Base-by-base conservation (phyloP, 2,888 invertebrate species). In the Gymnosoma rotundatum region DNA sequence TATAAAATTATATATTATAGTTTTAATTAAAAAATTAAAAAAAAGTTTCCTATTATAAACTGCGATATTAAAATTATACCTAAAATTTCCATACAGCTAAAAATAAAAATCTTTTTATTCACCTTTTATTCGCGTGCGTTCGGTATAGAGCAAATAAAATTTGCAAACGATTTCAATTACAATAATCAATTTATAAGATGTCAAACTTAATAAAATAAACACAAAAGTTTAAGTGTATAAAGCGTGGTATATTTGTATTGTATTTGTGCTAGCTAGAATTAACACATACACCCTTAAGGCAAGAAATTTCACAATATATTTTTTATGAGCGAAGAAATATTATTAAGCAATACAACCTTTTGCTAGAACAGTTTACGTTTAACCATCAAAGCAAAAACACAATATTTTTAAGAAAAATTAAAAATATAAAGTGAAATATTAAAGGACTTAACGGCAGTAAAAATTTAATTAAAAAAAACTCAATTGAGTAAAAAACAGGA, bases 341-440 rank as follows among this genome's bases (percentile, higher is more conserved):
- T 85, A 82, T 74, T 85, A 80, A 80, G 75, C 63, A 75, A 63
- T 61, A 75, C 61, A 67, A 52, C 20, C 54, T 78, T 66, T 85
- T 64, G 80, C 61, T 21, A 63, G 73, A 75, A 88, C 89, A 90
- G 89, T 90, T 88, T 87, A 85, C 87, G 83, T 88, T 87, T 81
- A 88, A 87, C 87, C 84, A 88, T 87, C 78, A 75, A 83, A 86
- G 85, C 72, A 88, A 88, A 70, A 80, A 87, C 87, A 88, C 89
- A 61, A 64, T 64, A 66, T 32, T 14, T 20, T 18, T 20, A 12
- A 50, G 48, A 38, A 81, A 56, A 38, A 38, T 42, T 7, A 45
- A 42, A 20, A 69, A 32, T 7, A 32, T 8, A 32, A 32, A 42
- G 42, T 10, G 12, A 42, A 12, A 42, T 12, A 12, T 25, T 25